Base-by-base conservation (phyloP, 2,797 vertebrate species). In the Benthosema pterotum region DNA sequence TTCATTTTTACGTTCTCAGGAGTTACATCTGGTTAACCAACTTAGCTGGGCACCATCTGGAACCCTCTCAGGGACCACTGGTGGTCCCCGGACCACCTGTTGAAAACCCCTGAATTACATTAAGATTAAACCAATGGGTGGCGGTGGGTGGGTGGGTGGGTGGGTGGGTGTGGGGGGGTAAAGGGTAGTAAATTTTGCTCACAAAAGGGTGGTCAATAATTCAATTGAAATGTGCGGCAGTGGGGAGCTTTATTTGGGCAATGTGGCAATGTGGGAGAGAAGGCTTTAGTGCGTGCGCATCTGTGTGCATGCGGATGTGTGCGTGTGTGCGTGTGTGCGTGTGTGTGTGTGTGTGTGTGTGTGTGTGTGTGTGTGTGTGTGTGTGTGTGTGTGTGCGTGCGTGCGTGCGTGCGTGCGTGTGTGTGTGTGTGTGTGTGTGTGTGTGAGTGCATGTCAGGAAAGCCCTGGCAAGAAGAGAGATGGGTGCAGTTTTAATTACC, bases 401-500 rank as follows among this genome's bases (percentile, higher is more conserved):
- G 61, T 66, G 7, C 42, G 52, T 43, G 18, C 16, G 52, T 42
- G 54, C 57, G 45, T 54, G 68, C 66, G 67, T 59, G 54, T 69
- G 13, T 68, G 56, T 63, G 60, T 49, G 48, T 19, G 57, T 56
- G 67, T 55, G 52, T 70, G 15, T n/a, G 46, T 62, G 12, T 58
- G 73, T 72, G 69, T 42, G 57, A 22, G 28, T 50, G 66, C 65
- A 25, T 69, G 59, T 56, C 50, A 63, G 64, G 57, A 78, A 71
- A 60, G 57, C 55, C 71, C 62, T 82, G 87, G 77, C 69, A 73
- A 64, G 66, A 67, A 45, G 46, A 67, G 69, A 22, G 71, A 83
- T 74, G 74, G 74, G 60, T 72, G 50, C 58, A 63, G 74, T 80
- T 89, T 91, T 90, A 89, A 91, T 91, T 87, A 86, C 71, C 61